A percentile compares a stretch with the other conserved stretches of the same genome.
These are phyloP conservation scores for Oithona nana DNA, from an alignment of 2,888 invertebrate genomes.

Conservation along the genomic window DNA sequence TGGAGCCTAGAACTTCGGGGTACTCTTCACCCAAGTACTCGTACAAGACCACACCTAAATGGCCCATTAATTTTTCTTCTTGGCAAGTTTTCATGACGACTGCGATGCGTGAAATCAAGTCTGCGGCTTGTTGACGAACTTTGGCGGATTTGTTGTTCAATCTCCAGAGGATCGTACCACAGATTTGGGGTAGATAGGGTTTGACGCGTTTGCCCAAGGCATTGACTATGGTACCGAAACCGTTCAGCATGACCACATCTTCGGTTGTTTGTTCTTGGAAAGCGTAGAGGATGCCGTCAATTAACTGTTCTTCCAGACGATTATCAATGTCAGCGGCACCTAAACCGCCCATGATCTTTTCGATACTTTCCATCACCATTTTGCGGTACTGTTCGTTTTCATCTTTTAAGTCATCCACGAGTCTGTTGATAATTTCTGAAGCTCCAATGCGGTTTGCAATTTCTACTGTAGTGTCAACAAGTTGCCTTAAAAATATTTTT, in stretches of 20 bases:
- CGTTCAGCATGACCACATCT: constrained; percentile 98
- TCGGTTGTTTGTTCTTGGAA: constrained; percentile 37
- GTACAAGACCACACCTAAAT: constrained; percentile 93
- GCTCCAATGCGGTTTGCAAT: constrained; percentile 99
- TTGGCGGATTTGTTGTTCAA: constrained; percentile 99
- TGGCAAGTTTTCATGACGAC: constrained; percentile 99
- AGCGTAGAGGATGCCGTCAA: constrained; percentile 96
- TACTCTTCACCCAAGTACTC: constrained; percentile 99
- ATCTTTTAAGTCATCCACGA: constrained; percentile 97
- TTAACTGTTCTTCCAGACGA: constrained; percentile 89
- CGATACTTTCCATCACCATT: constrained; percentile 99
- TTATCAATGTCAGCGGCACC: constrained; percentile 98
- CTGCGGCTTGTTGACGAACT: constrained; percentile 94
- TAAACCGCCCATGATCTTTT: constrained; percentile 91
- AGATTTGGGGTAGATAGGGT: constrained; percentile 96
- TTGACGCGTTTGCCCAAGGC: constrained; percentile 92
- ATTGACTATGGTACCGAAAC: constrained; percentile 96
- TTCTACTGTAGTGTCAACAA: constrained; percentile 98
- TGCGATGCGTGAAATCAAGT: constrained; percentile 91
- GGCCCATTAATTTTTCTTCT: constrained; percentile 99
- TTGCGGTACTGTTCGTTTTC: constrained; percentile 98
- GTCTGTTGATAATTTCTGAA: constrained; percentile 92
- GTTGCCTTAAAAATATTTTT: no score
- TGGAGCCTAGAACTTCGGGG: constrained; percentile 94
- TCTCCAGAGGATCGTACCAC: constrained; percentile 98